phyloP scores from a whole-genome alignment of 2,797 vertebrate species.

The Loriculus beryllinus region DNA sequence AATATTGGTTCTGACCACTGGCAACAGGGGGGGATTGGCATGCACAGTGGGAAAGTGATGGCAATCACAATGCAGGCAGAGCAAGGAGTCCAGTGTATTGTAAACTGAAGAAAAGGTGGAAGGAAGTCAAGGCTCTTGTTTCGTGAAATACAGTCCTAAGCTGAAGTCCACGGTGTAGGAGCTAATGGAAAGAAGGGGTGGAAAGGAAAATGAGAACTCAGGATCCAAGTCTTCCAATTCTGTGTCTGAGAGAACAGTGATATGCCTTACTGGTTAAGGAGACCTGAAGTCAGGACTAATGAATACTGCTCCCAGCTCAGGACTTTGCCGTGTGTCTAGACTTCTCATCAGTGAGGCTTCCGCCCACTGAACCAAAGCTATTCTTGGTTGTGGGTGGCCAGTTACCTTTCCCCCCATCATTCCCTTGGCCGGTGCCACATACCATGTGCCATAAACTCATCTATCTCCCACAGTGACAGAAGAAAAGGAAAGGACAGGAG shows the following conservation, averaged over 20 bases:
- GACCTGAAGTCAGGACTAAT: background rate
- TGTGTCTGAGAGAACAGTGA: background rate
- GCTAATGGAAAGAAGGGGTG: background rate
- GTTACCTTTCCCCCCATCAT: background rate
- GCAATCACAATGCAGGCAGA: background rate
- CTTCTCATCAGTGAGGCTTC: background rate
- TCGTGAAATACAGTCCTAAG: background rate
- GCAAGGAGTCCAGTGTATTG: background rate
- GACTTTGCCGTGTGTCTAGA: background rate
- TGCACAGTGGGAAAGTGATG: background rate
- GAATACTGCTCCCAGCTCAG: background rate
- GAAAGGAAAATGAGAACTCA: background rate
- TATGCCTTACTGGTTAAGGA: background rate
- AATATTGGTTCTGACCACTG: background rate
- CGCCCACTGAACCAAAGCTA: background rate
- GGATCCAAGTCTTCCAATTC: background rate
- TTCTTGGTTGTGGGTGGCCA: background rate
- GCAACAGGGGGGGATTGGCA: background rate
- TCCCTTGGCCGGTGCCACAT: background rate
- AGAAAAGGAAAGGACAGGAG: slow-evolving; percentile 38
- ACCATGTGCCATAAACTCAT: background rate
- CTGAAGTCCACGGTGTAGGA: background rate
- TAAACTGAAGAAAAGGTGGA: background rate
- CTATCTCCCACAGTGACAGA: background rate
- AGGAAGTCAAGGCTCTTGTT: background rate